Base-by-base conservation (phyloP, 2,888 invertebrate genomes). In the Epinotia brunnichana region DNA sequence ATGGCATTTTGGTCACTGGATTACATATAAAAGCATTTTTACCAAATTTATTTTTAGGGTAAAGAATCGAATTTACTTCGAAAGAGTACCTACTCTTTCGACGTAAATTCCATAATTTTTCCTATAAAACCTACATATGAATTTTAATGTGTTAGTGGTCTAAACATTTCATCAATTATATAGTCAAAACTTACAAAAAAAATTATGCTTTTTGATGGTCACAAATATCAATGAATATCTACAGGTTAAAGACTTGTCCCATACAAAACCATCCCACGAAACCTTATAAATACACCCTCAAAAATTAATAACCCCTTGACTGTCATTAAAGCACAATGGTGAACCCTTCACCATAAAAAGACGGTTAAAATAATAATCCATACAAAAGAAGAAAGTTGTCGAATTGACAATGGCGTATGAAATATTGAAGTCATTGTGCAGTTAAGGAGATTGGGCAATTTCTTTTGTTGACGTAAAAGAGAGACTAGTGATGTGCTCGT, bases 371-470 rank as follows among this genome's bases (percentile, higher is more conserved):
- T 64, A 57, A 67, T 67, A 64, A 70, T 57, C 59, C 76, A 74
- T 60, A 77, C 74, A 61, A 17, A 69, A n/a, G 76, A 77, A 24
- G 75, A 77, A 44, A 73, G 69, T 70, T 70, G 61, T 53, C 41
- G 56, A 69, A 71, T 73, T 73, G 73, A 77, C 77, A 75, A 77
- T 74, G 62, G 75, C 70, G 74, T 69, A 69, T 80, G 85, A 87
- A 87, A 88, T 87, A 87, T 88, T 87, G 88, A 85, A 86, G 81
- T 86, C 79, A 80, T 79, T 79, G 66, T 66, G 66, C 66, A 56
- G 83, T 85, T 88, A 86, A 86, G 83, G 83, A 85, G 85, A 89
- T 89, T 89, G 88, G 83, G 83, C 85, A 84, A 86, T 89, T 86
- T 86, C 84, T 85, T 83, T 82, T 86, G 87, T 76, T 82, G 85